A percentile compares a stretch with the other conserved stretches of the same genome.
These are phyloP conservation scores for Drosophila sechellia DNA, from an alignment of 1,140 invertebrate genomes.

Conservation along the genomic window DNA sequence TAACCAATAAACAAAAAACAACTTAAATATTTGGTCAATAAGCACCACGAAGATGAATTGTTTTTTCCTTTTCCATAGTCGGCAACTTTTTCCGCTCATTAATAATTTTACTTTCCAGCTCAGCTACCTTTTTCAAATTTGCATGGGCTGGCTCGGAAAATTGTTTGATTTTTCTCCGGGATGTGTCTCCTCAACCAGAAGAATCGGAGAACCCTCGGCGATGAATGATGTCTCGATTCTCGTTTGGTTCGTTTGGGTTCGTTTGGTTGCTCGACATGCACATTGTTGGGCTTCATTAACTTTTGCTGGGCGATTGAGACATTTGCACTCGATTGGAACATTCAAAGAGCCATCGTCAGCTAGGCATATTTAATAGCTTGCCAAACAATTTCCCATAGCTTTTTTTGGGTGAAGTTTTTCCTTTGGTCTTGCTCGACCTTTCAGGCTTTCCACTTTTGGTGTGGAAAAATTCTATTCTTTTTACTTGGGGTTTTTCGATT, in stretches of 20 bases:
- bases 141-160: conserved; percentile 2
- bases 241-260: conserved; percentile 71
- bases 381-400: conserved; percentile 20
- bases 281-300: conserved; percentile 72
- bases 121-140: conserved; percentile 20
- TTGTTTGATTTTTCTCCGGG: conserved; percentile 7
- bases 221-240: conserved; percentile 25
- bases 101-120: conserved; percentile 37
- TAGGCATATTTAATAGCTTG: conserved; percentile 70
- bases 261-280: conserved; percentile 67
- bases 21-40: not conserved
- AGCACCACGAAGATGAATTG: not conserved
- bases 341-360: conserved; percentile 21
- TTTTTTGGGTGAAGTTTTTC: conserved; percentile 28
- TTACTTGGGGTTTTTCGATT: conserved; percentile 12
- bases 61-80: not conserved
- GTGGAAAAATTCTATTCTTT: conserved; percentile 14
- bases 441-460: not conserved
- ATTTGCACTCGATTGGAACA: conserved; percentile 45
- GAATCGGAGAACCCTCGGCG: conserved; percentile 16
- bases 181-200: conserved; percentile 19
- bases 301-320: conserved; percentile 46
- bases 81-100: conserved; percentile 1
- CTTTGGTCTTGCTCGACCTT: conserved; percentile 9
- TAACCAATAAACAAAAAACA: too few species aligned